A percentile compares a stretch with the other conserved stretches of the same genome.
These are phyloP conservation scores for Dicycla oo DNA, from an alignment of 2,888 invertebrate species.

Conservation along the genomic window DNA sequence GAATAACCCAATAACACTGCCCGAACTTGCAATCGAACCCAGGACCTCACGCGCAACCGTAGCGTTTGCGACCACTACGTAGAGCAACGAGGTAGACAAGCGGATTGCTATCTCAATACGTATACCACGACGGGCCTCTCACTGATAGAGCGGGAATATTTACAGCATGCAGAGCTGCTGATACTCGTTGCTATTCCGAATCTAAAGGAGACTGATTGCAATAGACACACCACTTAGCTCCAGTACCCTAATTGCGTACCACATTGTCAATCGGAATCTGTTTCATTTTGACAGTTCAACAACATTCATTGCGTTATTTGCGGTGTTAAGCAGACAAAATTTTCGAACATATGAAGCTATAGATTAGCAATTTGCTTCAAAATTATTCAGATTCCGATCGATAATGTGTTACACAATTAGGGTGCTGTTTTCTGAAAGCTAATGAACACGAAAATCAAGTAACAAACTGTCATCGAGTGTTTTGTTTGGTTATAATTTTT, in stretches of 20 bases:
- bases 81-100: not conserved
- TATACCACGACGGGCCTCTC: not conserved
- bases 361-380: too few species aligned
- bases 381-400: too few species aligned
- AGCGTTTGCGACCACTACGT: too few species aligned
- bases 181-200: conserved; percentile 51
- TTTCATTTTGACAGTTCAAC: too few species aligned
- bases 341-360: too few species aligned
- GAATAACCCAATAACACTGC: not conserved
- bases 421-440: not conserved
- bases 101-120: not conserved
- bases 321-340: too few species aligned
- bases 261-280: too few species aligned
- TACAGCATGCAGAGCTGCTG: conserved; percentile 11
- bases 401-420: too few species aligned
- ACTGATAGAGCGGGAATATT: not conserved
- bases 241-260: too few species aligned
- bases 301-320: too few species aligned
- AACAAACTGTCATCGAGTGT: not conserved
- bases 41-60: not conserved
- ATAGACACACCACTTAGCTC: too few species aligned
- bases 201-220: conserved; percentile 28
- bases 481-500: not conserved
- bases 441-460: not conserved
- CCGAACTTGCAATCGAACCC: not conserved